These are phyloP conservation scores for Salpingus planirostris DNA, from an alignment of 2,888 invertebrate genomes.

Conservation along the genomic window DNA sequence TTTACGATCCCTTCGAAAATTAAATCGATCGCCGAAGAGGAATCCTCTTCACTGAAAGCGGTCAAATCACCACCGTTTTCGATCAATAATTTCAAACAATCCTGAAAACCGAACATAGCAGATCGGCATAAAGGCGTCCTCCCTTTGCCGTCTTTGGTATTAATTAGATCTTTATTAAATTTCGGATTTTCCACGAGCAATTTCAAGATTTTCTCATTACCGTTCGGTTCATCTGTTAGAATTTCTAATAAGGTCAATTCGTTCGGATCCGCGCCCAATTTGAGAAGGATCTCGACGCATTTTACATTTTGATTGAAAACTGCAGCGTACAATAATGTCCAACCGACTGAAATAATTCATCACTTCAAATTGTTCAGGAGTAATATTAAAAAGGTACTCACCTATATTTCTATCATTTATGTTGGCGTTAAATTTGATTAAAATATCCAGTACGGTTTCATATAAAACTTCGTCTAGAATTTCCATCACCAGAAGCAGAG, in stretches of 20 bases:
- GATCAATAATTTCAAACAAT: conserved; percentile 43
- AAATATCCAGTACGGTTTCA: conserved; percentile 31
- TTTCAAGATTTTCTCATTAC: too few relatives aligned
- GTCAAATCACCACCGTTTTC: conserved; percentile 36
- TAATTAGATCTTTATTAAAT: too few relatives aligned
- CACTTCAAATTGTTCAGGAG: too few relatives aligned
- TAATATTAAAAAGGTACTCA: too few relatives aligned
- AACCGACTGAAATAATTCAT: too few relatives aligned
- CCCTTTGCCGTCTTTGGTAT: conserved; percentile 31
- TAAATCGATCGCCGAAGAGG: conserved; percentile 36
- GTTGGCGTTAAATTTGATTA: conserved; percentile 32
- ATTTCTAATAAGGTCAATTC: too few relatives aligned
- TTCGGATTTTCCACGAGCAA: too few relatives aligned
- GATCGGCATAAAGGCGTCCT: conserved; percentile 48
- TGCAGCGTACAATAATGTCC: conserved; percentile 25
- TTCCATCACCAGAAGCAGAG: conserved; percentile 37
- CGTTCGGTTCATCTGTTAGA: too few relatives aligned
- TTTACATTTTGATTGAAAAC: conserved; percentile 32
- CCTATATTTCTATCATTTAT: conserved; percentile 24
- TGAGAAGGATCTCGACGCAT: conserved; percentile 32
- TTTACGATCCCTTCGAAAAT: conserved; percentile 36
- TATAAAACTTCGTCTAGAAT: conserved; percentile 27
- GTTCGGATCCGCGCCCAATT: conserved; percentile 22
- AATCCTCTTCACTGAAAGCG: conserved; percentile 24
- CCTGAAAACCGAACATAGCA: conserved; percentile 43